Conservation (phyloP, 2,888 invertebrate genomes). For the Cinara cedri region DNA sequence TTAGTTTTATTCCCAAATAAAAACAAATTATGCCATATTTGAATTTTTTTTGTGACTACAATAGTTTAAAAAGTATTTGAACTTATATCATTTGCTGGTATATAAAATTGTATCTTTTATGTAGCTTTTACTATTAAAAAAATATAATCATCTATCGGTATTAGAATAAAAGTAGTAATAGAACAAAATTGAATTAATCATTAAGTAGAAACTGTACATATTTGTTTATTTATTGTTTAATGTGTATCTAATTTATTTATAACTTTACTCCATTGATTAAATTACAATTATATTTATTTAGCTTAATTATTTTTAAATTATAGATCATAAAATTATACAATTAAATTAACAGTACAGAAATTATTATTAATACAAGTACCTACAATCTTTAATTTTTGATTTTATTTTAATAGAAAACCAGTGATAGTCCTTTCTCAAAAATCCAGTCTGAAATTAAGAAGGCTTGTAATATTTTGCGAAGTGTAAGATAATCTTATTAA, state of each 20-base stretch:
- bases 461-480: conserved; percentile 48
- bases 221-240: background rate
- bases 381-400: background rate
- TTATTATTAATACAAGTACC: background rate
- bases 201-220: conserved; percentile 8
- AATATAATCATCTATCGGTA: background rate
- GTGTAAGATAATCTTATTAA: conserved; percentile 46
- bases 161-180: background rate
- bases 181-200: background rate
- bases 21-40: too few species aligned
- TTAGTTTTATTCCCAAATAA: too few species aligned
- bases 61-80: too few species aligned
- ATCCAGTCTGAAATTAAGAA: conserved; percentile 48
- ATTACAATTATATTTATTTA: background rate
- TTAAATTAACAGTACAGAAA: background rate
- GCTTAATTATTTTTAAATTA: conserved; percentile 13
- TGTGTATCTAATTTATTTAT: background rate
- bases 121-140: conserved; percentile 12
- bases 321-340: background rate
- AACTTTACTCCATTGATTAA: conserved; percentile 3
- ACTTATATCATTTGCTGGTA: too few species aligned
- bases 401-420: conserved; percentile 47
- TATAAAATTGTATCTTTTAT: conserved; percentile 25
- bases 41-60: too few species aligned
- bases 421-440: conserved; percentile 30